phyloP scores from a whole-genome alignment of 2,797 vertebrate species.

The Chloroceryle amazona region DNA sequence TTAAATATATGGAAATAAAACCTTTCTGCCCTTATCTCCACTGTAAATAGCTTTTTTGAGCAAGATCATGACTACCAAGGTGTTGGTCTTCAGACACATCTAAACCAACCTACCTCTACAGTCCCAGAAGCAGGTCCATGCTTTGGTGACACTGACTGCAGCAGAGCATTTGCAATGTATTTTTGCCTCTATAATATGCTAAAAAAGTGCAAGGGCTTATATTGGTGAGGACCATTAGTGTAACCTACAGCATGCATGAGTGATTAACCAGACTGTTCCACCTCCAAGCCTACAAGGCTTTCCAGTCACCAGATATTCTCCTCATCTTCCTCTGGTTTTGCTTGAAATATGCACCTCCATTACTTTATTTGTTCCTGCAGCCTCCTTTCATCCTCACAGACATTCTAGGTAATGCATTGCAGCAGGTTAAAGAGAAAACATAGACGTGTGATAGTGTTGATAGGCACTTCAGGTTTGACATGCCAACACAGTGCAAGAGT shows the following conservation, averaged over 20 bases:
- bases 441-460: accelerated
- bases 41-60: background rate
- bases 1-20: background rate
- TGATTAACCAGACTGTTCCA: background rate
- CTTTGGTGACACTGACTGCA: background rate
- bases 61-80: background rate
- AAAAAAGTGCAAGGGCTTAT: background rate
- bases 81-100: background rate
- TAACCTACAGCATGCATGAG: background rate
- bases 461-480: background rate
- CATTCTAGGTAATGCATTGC: accelerated
- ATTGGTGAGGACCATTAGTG: background rate
- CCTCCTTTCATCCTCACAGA: background rate
- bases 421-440: background rate
- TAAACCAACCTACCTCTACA: accelerated
- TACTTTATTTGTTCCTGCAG: background rate
- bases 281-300: background rate
- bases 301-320: background rate
- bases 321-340: background rate
- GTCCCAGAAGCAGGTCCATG: background rate
- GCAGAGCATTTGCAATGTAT: background rate
- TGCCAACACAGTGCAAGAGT: background rate
- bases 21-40: background rate
- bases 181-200: background rate
- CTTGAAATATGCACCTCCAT: background rate